Percentiles rank a stretch among this genome's conserved stretches.
phyloP scores from a whole-genome alignment of 1,140 invertebrate species.

The Chrysomallon squamiferum region DNA sequence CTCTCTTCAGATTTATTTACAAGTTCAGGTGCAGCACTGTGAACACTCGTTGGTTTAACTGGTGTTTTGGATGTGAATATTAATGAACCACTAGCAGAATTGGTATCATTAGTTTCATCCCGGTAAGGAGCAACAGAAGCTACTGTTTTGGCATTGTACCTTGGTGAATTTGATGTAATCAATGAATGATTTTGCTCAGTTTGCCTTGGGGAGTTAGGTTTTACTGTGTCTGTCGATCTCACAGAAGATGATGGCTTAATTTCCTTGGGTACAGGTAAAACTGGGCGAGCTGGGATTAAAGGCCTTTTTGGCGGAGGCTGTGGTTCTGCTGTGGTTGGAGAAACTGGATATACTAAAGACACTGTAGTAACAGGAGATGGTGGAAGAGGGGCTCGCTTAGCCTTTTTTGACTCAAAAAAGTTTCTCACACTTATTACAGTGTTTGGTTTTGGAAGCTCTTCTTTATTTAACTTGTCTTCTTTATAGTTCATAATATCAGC shows the following conservation, averaged over 20 bases:
- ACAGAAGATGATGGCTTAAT: no score
- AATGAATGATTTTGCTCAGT: no score
- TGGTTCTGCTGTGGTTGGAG: no score
- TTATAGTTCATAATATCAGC: constrained; percentile 1
- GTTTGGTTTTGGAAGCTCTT: constrained; percentile 54
- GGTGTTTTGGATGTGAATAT: not conserved
- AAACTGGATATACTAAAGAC: no score
- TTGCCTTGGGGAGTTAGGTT: no score
- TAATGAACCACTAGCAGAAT: not conserved
- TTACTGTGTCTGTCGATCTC: no score
- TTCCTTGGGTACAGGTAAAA: no score
- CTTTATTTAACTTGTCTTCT: constrained; percentile 12
- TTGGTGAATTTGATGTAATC: no score
- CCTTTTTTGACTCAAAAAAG: constrained; percentile 43
- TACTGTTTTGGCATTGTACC: no score
- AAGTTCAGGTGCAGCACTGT: not conserved
- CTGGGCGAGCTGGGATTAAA: no score
- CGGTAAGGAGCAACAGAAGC: constrained; percentile 10
- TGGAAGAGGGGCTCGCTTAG: constrained; percentile 5
- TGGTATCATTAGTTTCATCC: constrained; percentile 2
- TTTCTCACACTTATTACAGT: constrained; percentile 46
- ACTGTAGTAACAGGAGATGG: not conserved
- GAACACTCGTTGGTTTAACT: not conserved
- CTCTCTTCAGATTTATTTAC: no score
- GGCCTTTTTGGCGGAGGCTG: no score